phyloP scores from a whole-genome alignment of 2,888 invertebrate species.

The Dolomedes plantarius region DNA sequence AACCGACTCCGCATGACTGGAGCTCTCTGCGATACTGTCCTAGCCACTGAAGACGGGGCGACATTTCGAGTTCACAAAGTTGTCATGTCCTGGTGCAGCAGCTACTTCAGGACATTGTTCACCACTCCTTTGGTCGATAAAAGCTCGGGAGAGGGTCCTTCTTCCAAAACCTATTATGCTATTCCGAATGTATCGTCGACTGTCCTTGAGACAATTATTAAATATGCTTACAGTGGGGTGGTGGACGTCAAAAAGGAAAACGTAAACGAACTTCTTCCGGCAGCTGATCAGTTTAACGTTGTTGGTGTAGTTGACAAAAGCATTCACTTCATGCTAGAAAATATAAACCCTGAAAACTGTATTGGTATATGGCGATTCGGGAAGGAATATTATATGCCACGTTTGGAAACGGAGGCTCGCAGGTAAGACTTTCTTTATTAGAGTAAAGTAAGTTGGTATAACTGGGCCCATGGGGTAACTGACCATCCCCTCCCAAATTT shows the following conservation, averaged over 20 bases:
- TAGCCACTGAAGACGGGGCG: conserved; percentile 17
- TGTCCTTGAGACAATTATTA: conserved; percentile 86
- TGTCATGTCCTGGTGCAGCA: conserved; percentile 90
- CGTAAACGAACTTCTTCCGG: conserved; percentile 85
- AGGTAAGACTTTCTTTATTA: no score
- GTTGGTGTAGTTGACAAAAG: conserved; percentile 88
- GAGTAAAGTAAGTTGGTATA: no score
- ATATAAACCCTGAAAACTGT: conserved; percentile 87
- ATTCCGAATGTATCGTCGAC: conserved; percentile 87
- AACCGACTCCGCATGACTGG: conserved; percentile 17
- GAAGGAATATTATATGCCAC: conserved; percentile 84
- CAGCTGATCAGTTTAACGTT: conserved; percentile 92
- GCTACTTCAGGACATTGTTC: conserved; percentile 92
- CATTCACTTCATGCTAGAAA: conserved; percentile 84
- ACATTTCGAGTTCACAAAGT: conserved; percentile 78
- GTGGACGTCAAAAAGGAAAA: conserved; percentile 86
- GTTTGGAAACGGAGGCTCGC: conserved; percentile 83
- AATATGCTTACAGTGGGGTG: conserved; percentile 89
- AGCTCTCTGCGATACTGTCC: conserved; percentile 7
- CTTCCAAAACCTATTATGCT: conserved; percentile 77
- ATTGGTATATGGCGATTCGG: conserved; percentile 91
- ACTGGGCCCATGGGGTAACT: no score
- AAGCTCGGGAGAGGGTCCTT: conserved; percentile 81
- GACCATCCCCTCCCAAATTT: no score
- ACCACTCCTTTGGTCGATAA: conserved; percentile 85